Evolutionary conservation across 2,113 vertebrate genomes (phyloP).

Genomic region (Platysteira castanea): DNA sequence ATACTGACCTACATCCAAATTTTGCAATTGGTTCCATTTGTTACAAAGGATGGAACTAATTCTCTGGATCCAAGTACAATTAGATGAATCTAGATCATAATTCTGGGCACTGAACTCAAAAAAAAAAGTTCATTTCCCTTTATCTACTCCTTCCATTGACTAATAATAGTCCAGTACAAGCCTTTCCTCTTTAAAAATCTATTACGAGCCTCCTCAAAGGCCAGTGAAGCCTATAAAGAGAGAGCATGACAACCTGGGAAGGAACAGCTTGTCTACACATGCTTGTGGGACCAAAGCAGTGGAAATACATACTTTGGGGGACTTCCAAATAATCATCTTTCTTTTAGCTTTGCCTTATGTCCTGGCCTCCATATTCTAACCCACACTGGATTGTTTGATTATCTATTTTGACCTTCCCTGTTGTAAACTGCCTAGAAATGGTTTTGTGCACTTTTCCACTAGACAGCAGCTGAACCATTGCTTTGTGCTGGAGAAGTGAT

Average conservation of each 20-base stretch:
- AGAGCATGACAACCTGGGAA: not conserved
- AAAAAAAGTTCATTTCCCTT: not conserved
- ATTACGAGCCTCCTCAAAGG: not conserved
- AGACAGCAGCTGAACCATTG: not conserved
- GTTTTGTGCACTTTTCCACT: not conserved
- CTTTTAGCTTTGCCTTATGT: not conserved
- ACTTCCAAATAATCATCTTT: not conserved
- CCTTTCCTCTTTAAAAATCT: not conserved
- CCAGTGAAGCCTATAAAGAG: not conserved
- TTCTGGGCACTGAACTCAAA: not conserved
- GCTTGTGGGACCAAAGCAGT: not conserved
- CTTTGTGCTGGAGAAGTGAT: not conserved
- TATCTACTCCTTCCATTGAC: not conserved
- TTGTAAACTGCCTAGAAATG: not conserved
- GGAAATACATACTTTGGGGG: not conserved
- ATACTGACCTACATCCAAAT: not conserved
- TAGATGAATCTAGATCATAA: slow-evolving; percentile 8
- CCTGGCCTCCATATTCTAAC: not conserved
- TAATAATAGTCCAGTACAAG: not conserved
- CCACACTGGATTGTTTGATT: not conserved
- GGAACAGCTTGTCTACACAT: not conserved
- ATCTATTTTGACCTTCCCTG: not conserved
- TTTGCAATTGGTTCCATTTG: slow-evolving; percentile 35
- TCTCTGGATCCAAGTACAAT: not conserved
- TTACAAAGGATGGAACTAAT: slow-evolving; percentile 15